Percentiles rank a stretch among this genome's conserved stretches.
Conservation (phyloP, 2,113 vertebrate genomes). For the Tetraodon nigroviridis region DNA sequence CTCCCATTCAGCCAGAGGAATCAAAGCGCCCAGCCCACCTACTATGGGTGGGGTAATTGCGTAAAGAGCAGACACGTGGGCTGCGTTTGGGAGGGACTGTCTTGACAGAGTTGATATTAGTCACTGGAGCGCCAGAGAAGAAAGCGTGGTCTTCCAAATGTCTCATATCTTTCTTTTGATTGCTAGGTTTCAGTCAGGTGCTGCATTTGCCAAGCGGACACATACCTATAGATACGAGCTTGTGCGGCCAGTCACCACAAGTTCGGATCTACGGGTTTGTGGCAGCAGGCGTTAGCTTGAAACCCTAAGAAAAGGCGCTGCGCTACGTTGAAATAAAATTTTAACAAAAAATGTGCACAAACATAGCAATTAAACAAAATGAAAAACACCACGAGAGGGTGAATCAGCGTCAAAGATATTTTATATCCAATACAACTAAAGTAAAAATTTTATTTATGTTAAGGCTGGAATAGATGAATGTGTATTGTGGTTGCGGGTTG, state of each 20-base stretch:
- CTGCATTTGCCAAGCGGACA: slow-evolving; percentile 81
- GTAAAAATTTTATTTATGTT: background rate
- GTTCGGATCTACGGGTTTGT: slow-evolving; percentile 99
- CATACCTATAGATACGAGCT: slow-evolving; percentile 99
- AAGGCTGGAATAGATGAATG: too few relatives aligned
- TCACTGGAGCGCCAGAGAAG: too few relatives aligned
- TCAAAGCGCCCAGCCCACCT: slow-evolving; percentile 27
- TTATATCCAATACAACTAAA: background rate
- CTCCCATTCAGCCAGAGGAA: slow-evolving; percentile 7
- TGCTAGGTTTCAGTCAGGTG: slow-evolving; percentile 35
- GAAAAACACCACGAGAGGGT: background rate
- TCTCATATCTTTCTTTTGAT: background rate
- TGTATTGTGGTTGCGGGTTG: too few relatives aligned
- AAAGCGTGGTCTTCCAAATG: too few relatives aligned
- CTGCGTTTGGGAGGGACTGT: slow-evolving; percentile 4
- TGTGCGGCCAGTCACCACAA: slow-evolving; percentile 92
- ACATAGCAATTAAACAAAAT: too few relatives aligned
- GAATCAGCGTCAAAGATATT: background rate
- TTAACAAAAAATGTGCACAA: background rate
- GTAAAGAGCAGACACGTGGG: slow-evolving; percentile 19
- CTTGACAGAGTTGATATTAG: background rate
- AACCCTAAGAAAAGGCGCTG: background rate
- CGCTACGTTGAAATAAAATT: slow-evolving; percentile 8
- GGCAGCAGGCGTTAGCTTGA: slow-evolving; percentile 79
- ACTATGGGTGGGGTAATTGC: slow-evolving; percentile 47